Base-by-base conservation (phyloP, 2,888 invertebrate species). In the Heteropelma amictum region DNA sequence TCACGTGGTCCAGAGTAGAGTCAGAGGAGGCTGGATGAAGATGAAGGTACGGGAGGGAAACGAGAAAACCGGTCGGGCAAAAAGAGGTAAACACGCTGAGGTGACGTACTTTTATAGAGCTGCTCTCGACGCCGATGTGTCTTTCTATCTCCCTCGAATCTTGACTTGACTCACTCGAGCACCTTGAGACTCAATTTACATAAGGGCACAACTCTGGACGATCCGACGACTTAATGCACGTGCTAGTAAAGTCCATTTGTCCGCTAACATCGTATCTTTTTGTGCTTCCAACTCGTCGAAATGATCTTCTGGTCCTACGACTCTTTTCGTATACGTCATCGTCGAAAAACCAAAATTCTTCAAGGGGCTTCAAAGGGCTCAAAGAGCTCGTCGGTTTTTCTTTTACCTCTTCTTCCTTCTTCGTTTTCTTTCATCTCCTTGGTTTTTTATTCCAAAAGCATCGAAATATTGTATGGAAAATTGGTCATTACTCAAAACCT, bases 61-160 rank as follows among this genome's bases (percentile, higher is more conserved):
- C 42, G 67, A 78, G 76, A 77, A 78, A 82, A 83, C 87, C 87
- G 86, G 86, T 87, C 87, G 84, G 78, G 80, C 81, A 12, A 14
- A 79, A 81, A 81, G 86, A 87, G 83, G 86, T 86, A 87, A 88
- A 88, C 88, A 88, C 86, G 85, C 88, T 80, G 84, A 84, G 85
- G 84, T 86, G 87, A 88, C 87, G 88, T 87, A 84, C 84, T 81
- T 77, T 42, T 68, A 58, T 35, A 54, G 63, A 56, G 54, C 51
- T 64, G 64, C 64, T 53, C 53, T 53, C 53, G 38, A 40, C 51
- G 28, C 19, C 80, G 81, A 80, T 80, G 72, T 79, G 71, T 81
- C 61, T 63, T 75, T 76, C 69, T 74, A 53, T 75, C 74, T 78
- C 82, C 79, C 79, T 71, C 72, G 79, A 49, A 26, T 47, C 60